Conservation (phyloP, 2,113 vertebrate genomes). For the Pao palembangensis region DNA sequence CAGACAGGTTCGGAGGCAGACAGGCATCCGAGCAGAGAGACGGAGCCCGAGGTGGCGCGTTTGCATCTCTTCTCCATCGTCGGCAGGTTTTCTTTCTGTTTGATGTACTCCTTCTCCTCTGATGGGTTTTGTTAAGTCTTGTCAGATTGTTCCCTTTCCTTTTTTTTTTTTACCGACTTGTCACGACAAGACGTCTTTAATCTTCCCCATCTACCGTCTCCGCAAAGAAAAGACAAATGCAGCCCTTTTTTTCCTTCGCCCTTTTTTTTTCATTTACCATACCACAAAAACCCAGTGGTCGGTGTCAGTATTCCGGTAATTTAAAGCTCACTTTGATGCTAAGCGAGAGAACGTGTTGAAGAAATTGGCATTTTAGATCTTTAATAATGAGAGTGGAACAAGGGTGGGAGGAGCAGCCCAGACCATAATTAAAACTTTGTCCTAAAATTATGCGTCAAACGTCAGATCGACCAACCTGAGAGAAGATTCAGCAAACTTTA, state of each 20-base stretch:
- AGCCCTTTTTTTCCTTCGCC: conserved; percentile 10
- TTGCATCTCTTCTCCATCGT: conserved; percentile 47
- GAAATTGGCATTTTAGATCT: conserved; percentile 47
- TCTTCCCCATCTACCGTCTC: conserved; percentile 51
- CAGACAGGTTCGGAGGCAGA: conserved; percentile 13
- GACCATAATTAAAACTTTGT: conserved; percentile 31
- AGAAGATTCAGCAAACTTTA: background rate
- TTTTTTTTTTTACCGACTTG: conserved; percentile 56
- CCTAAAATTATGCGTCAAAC: conserved; percentile 3
- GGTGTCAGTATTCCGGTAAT: conserved; percentile 45
- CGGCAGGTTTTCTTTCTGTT: conserved; percentile 57
- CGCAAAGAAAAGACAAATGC: conserved; percentile 47
- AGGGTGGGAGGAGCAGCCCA: conserved; percentile 8
- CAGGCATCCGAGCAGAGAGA: conserved; percentile 25
- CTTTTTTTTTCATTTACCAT: conserved; percentile 3
- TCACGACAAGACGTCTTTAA: conserved; percentile 68
- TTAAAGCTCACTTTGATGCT: conserved; percentile 40
- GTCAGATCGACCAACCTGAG: conserved; percentile 12
- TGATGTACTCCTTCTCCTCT: conserved; percentile 53
- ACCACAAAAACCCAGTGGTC: conserved; percentile 38
- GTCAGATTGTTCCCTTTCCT: conserved; percentile 52
- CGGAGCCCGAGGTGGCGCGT: conserved; percentile 44
- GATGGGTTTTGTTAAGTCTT: conserved; percentile 64
- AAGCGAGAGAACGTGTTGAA: conserved; percentile 35
- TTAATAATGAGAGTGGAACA: conserved; percentile 28